Conservation (phyloP, 2,797 vertebrate species). For the Pitangus sulphuratus region DNA sequence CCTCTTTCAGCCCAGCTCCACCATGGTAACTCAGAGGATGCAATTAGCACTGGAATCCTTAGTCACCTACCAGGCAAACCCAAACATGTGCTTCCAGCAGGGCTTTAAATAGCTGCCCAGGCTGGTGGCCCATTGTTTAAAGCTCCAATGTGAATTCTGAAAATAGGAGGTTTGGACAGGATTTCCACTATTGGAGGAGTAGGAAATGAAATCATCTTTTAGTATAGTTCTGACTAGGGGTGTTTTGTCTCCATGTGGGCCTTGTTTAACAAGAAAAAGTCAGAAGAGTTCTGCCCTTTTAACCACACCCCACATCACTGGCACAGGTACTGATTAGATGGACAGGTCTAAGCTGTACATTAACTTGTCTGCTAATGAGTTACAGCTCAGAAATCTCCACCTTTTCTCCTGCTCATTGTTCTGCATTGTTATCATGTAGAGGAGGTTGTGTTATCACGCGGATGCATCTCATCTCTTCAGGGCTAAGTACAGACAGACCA, state of each 20-base stretch:
- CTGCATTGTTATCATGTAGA: rapidly evolving
- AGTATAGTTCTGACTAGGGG: constrained; percentile 55
- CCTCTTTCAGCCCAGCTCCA: not conserved
- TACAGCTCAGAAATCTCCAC: not conserved
- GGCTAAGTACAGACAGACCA: not conserved
- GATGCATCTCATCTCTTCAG: not conserved
- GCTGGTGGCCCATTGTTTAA: constrained; percentile 66
- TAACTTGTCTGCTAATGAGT: not conserved
- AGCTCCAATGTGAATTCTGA: constrained; percentile 31
- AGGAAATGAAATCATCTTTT: constrained; percentile 78
- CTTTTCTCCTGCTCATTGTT: not conserved
- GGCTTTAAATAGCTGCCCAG: constrained; percentile 55
- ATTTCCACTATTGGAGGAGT: constrained; percentile 71
- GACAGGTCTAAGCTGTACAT: not conserved
- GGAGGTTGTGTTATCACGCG: not conserved
- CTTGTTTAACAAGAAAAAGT: not conserved
- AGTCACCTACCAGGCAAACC: not conserved
- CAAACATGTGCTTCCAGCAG: constrained; percentile 28
- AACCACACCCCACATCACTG: not conserved
- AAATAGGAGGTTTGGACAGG: constrained; percentile 65
- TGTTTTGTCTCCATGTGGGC: constrained; percentile 64
- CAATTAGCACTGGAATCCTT: not conserved
- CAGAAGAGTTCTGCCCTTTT: not conserved
- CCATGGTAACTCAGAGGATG: not conserved
- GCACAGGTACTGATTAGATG: not conserved